Percentiles rank a stretch among this genome's conserved stretches.
phyloP scores from a whole-genome alignment of 2,797 vertebrate species.

The Vireo griseus region DNA sequence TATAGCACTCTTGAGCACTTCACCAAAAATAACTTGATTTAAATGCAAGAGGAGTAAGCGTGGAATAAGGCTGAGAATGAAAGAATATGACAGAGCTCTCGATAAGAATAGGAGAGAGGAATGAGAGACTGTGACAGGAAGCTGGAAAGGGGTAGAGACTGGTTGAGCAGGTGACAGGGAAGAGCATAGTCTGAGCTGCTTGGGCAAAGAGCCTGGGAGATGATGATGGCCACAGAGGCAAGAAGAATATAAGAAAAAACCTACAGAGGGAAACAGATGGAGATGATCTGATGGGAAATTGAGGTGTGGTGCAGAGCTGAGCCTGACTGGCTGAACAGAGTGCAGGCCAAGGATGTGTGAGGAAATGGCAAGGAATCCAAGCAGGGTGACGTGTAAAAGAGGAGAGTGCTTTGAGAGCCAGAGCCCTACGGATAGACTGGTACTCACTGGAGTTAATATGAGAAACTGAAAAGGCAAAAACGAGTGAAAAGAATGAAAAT shows the following conservation, averaged over 20 bases:
- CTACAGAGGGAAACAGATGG: background rate
- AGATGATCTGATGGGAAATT: background rate
- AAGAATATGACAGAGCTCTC: background rate
- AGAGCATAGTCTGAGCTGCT: background rate
- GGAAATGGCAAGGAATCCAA: background rate
- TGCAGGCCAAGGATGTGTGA: background rate
- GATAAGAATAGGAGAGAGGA: background rate
- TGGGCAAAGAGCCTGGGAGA: background rate
- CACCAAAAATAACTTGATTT: background rate
- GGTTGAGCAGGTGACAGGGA: background rate
- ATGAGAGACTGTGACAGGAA: background rate
- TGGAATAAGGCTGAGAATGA: background rate
- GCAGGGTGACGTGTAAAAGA: accelerated
- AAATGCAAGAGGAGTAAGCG: background rate
- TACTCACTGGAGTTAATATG: background rate
- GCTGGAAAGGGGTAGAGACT: background rate
- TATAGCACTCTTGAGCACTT: background rate
- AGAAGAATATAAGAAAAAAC: background rate
- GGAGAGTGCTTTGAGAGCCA: background rate
- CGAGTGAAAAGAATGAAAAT: background rate
- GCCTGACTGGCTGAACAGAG: background rate
- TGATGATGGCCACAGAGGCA: background rate
- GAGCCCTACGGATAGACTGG: background rate
- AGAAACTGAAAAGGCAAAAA: background rate
- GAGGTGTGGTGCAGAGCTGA: background rate